phyloP scores from a whole-genome alignment of 2,888 invertebrate genomes.

The Drosophila paracracens region DNA sequence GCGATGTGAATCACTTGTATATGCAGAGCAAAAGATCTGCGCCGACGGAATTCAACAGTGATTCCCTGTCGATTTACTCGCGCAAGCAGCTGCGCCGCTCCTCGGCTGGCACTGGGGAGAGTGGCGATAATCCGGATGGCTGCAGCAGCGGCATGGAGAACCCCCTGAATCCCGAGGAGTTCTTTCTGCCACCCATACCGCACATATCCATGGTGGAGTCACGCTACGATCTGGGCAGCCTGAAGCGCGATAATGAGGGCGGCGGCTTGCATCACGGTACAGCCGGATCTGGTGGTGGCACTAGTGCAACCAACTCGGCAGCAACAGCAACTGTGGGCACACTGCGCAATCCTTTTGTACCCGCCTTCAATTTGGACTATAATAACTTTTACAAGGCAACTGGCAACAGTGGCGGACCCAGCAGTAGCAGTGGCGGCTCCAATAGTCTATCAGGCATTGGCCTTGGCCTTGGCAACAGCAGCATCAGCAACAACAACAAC shows the following conservation, averaged over 20 bases:
- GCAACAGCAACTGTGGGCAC: constrained; percentile 66
- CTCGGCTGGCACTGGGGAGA: constrained; percentile 46
- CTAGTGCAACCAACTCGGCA: constrained; percentile 52
- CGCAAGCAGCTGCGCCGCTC: constrained; percentile 82
- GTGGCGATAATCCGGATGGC: constrained; percentile 71
- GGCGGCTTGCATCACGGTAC: constrained; percentile 53
- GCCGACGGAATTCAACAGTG: constrained; percentile 80
- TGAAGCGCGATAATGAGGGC: constrained; percentile 83
- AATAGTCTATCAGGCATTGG: constrained; percentile 39
- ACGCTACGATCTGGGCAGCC: constrained; percentile 82
- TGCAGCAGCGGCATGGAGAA: constrained; percentile 82
- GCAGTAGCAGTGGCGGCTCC: constrained; percentile 42
- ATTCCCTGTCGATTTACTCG: constrained; percentile 83
- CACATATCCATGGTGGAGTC: constrained; percentile 84
- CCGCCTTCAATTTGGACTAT: constrained; percentile 82
- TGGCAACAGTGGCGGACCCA: constrained; percentile 48
- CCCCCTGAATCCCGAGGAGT: constrained; percentile 83
- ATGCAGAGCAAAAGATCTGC: constrained; percentile 71
- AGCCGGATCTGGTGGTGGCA: constrained; percentile 31
- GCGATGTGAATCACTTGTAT: constrained; percentile 48
- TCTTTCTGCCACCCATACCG: constrained; percentile 83
- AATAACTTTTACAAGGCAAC: constrained; percentile 81
- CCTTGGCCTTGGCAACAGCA: constrained; percentile 43
- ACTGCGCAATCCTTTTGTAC: constrained; percentile 76
- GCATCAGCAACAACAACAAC: constrained; percentile 14